These are phyloP conservation scores for Neolamprologus longior DNA, from an alignment of 2,113 vertebrate genomes.

Conservation along the genomic window DNA sequence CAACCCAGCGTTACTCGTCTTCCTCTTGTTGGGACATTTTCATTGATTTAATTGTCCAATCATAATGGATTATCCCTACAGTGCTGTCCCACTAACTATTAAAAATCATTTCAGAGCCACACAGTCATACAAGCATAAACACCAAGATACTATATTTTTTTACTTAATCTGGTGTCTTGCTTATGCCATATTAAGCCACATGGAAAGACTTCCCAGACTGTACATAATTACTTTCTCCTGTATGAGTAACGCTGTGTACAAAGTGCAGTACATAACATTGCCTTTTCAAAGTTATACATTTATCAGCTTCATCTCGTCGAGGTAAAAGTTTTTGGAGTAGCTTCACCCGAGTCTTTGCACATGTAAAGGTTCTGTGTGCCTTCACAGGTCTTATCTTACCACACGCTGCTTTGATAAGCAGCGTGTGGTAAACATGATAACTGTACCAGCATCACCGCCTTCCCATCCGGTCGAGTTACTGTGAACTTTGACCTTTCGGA, in stretches of 20 bases:
- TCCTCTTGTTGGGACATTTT: neutral
- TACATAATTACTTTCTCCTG: neutral
- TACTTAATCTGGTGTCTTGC: neutral
- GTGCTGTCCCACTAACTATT: neutral
- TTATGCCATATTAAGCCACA: neutral
- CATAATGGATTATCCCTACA: accelerated
- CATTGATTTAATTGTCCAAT: neutral
- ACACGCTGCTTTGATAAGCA: neutral
- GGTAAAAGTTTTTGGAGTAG: neutral
- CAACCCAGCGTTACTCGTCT: accelerated
- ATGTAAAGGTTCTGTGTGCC: neutral
- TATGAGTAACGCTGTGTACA: neutral
- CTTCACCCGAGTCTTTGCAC: neutral
- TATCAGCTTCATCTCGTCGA: neutral
- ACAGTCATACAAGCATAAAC: neutral
- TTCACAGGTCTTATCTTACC: neutral
- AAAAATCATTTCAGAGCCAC: neutral
- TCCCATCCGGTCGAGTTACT: neutral
- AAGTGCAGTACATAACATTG: neutral
- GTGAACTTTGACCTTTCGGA: neutral
- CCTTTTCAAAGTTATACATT: neutral
- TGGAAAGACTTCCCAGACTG: neutral
- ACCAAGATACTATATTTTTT: neutral
- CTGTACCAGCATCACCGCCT: neutral
- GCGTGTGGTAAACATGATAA: neutral